A percentile compares a stretch with the other conserved stretches of the same genome.
These are phyloP conservation scores for Drosophila obscura DNA, from an alignment of 1,140 invertebrate genomes.

Conservation along the genomic window DNA sequence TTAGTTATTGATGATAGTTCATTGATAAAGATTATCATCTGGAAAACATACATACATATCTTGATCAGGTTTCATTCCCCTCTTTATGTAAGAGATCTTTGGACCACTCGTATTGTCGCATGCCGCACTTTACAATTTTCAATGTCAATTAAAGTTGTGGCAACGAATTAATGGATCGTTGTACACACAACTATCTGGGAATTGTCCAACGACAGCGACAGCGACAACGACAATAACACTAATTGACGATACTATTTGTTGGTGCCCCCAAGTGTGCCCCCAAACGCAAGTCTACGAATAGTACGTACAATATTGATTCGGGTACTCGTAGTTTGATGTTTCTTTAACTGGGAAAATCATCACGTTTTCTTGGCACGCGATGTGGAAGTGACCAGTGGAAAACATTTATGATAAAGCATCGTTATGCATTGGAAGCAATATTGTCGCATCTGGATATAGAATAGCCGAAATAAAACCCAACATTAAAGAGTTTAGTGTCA, in stretches of 20 bases:
- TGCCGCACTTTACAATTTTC: slow-evolving; percentile 57
- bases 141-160: slow-evolving; percentile 75
- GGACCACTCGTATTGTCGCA: slow-evolving; percentile 36
- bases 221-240: slow-evolving; percentile 57
- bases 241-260: slow-evolving; percentile 43
- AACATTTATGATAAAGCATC: neutral
- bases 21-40: slow-evolving; percentile 12
- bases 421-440: too few species aligned
- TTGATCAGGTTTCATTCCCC: slow-evolving; percentile 29
- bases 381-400: slow-evolving; percentile 8
- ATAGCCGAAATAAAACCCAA: too few species aligned
- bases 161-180: slow-evolving; percentile 59
- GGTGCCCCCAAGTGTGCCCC: neutral
- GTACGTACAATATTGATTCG: too few species aligned
- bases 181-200: slow-evolving; percentile 24
- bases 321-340: neutral
- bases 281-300: too few species aligned
- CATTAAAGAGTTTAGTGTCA: too few species aligned
- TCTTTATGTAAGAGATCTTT: slow-evolving; percentile 44
- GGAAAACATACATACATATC: neutral
- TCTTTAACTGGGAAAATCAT: slow-evolving; percentile 17
- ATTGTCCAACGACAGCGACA: slow-evolving; percentile 62
- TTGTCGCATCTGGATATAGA: too few species aligned
- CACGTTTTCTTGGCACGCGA: slow-evolving; percentile 67
- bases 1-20: slow-evolving; percentile 40